phyloP scores from a whole-genome alignment of 1,140 invertebrate species.

The Ooceraea biroi region DNA sequence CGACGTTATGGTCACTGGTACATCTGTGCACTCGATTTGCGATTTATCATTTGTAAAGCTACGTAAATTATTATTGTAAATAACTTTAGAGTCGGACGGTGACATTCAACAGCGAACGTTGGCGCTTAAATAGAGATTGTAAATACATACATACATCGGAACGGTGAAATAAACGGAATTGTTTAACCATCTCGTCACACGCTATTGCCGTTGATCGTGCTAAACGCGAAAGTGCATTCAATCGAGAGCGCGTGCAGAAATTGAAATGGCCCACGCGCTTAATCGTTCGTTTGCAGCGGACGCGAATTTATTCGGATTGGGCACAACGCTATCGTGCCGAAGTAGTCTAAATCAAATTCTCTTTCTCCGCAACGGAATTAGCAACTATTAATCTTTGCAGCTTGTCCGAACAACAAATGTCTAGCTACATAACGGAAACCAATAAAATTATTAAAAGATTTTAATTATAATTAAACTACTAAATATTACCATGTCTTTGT shows the following conservation, averaged over 20 bases:
- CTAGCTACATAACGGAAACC: background rate
- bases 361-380: background rate
- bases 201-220: constrained; percentile 13
- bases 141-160: background rate
- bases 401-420: background rate
- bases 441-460: background rate
- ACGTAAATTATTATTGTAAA: background rate
- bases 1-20: background rate
- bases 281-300: constrained; percentile 11
- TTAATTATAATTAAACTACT: constrained; percentile 18
- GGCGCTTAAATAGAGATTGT: background rate
- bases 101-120: background rate
- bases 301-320: constrained; percentile 53
- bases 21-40: background rate
- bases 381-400: background rate
- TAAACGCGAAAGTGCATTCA: constrained; percentile 24
- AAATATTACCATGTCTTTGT: background rate
- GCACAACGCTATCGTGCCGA: constrained; percentile 15
- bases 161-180: constrained; percentile 25
- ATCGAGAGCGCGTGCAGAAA: constrained; percentile 1
- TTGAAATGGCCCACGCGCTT: constrained; percentile 43
- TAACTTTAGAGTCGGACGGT: background rate
- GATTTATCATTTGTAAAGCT: background rate
- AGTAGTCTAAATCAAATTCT: constrained; percentile 15
- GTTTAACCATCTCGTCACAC: constrained; percentile 36